Evolutionary conservation across 2,113 vertebrate species (phyloP), one percentile per base, ranked within the genome.

Genomic region (Rhinogobius similis): DNA sequence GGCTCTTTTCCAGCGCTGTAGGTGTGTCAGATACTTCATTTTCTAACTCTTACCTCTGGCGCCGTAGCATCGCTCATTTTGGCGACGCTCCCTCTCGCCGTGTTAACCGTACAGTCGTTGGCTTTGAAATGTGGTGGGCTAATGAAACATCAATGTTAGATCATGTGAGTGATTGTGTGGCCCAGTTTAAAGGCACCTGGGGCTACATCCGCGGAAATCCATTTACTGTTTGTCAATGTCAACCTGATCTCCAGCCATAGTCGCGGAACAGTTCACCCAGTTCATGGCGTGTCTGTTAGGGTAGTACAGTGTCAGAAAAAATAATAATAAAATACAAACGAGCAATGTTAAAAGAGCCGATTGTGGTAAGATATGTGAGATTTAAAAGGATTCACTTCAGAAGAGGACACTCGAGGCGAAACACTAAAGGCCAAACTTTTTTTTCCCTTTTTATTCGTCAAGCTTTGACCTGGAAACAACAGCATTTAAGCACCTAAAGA

Each of bases 1-100:
- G 84, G 82, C 86, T 70, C 36, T 81, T 81, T 83, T 75, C 84
- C 86, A 80, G 0, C 58, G 43, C 46, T 68, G 82, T 74, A 82
- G 86, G 82, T 83, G 86, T 84, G 74, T 70, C 65, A 86, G 72
- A 81, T 70, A 65, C 24, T 61, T 59, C 66, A 68, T 61, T 82
- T n/a, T 9, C 27, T 36, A 18, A 11, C 58, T 36, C 58, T 16
- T 61, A 61, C 58, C 58, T 61, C 29, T 61, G 58, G 58, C 58
- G 32, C 32, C 20, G 29, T 5, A 5, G 29, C 58, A 21, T 61
- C 10, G 29, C 58, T 61, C 58, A 61, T 55, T 38, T 61, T 61
- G 27, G 58, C 29, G 9, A 20, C 8, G 29, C 27, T 61, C 58
- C 56, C 27, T 36, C 58, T 38, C 14, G 24, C 24, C 55, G 24